Base-by-base conservation (phyloP, 2,797 vertebrate species). In the Myripristis jacobus region DNA sequence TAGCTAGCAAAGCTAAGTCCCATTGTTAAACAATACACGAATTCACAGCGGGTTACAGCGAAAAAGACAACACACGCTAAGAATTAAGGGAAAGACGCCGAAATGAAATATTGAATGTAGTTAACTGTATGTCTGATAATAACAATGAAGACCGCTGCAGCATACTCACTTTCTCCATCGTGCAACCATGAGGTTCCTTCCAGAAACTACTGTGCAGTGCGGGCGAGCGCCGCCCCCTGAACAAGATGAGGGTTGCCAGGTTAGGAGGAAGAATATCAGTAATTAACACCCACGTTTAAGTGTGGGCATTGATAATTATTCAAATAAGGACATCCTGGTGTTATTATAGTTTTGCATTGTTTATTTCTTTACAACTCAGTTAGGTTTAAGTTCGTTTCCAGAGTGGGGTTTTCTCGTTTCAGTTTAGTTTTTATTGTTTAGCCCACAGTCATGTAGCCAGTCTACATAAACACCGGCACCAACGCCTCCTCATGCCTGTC, bases 161-260 rank as follows among this genome's bases (percentile, higher is more conserved):
- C 61, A 64, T 70, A 93, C 94, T 94, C 82, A 95, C 94, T 91
- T 94, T 95, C 84, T 94, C 94, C 94, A 95, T 95, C 87, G 78
- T 91, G 87, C 80, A 82, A 83, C 85, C 85, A 94, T 93, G 92
- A 94, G 93, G 93, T 92, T 94, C 92, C 84, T 93, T 93, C 92
- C 92, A 95, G 94, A 95, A 95, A 89, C 92, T 94, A 94, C 93
- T 90, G 86, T n/a, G n/a, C n/a, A n/a, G n/a, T n/a, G n/a, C 70
- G 87, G 73, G 70, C 47, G 69, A 53, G 91, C 92, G 43, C 94
- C 93, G 82, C 93, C 94, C 89, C 60, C 84, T 76, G 60, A 25
- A 83, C 72, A 52, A 22, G 77, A 24, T 15, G 6, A n/a, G 8
- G 75, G 91, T 88, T 94, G 92, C 89, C 93, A 92, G 84, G n/a